phyloP scores from a whole-genome alignment of 2,888 invertebrate genomes.

The Eupsilia transversa region DNA sequence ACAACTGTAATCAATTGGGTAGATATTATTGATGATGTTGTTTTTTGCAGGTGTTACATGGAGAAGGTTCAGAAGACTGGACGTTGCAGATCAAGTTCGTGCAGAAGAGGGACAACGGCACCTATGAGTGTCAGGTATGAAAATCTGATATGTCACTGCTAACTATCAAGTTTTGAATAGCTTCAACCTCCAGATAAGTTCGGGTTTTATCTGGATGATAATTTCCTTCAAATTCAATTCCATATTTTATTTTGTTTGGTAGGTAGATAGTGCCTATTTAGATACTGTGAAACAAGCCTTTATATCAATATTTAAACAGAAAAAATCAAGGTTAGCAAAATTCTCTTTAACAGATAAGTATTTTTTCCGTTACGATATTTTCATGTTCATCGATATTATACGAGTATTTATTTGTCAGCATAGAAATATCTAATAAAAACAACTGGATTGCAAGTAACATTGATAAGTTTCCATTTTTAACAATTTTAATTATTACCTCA shows the following conservation, averaged over 20 bases:
- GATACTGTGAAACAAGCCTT: neutral
- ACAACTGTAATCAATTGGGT: neutral
- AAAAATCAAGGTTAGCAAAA: too few relatives aligned
- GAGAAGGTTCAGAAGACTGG: slow-evolving; percentile 98
- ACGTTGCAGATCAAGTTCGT: slow-evolving; percentile 98
- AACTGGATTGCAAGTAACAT: neutral
- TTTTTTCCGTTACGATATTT: neutral
- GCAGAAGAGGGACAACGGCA: slow-evolving; percentile 97
- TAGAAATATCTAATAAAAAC: neutral
- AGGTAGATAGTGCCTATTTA: neutral
- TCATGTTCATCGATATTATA: neutral
- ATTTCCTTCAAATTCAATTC: neutral
- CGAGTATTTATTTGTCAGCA: neutral
- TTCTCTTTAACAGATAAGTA: neutral
- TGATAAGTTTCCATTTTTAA: neutral
- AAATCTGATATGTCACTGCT: neutral
- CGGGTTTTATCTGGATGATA: too few relatives aligned
- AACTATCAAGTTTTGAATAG: too few relatives aligned
- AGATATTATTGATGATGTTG: too few relatives aligned
- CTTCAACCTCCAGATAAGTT: neutral
- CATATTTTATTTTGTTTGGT: neutral
- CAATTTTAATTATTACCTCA: neutral
- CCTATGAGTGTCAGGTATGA: slow-evolving; percentile 97
- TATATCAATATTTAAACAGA: neutral
- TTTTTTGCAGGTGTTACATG: slow-evolving; percentile 92